These are phyloP conservation scores for Uloborus plumipes DNA, from an alignment of 2,888 invertebrate species.

Conservation along the genomic window DNA sequence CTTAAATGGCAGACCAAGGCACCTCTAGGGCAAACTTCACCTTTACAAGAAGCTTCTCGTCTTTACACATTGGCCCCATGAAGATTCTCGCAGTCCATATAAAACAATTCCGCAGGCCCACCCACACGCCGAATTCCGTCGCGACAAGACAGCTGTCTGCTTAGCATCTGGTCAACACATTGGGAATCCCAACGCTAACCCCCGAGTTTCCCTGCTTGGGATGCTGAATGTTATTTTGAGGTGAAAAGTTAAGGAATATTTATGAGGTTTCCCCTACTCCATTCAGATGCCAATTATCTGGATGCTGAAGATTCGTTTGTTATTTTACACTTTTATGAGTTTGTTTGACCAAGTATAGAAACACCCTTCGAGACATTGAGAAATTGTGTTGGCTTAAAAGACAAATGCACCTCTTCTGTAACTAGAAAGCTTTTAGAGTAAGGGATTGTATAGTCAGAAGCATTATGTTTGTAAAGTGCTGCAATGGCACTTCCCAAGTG, in stretches of 20 bases:
- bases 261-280: background rate
- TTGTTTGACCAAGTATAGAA: too few species aligned
- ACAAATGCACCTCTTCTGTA: background rate
- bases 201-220: slow-evolving; percentile 3
- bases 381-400: too few species aligned
- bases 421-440: slow-evolving; percentile 4
- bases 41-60: slow-evolving; percentile 39
- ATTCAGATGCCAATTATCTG: slow-evolving; percentile 14
- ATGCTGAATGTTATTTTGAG: slow-evolving; percentile 18
- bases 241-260: slow-evolving; percentile 19
- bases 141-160: slow-evolving; percentile 29
- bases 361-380: too few species aligned
- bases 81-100: slow-evolving; percentile 34
- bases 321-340: too few species aligned
- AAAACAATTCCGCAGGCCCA: slow-evolving; percentile 55
- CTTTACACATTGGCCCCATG: slow-evolving; percentile 51
- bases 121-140: slow-evolving; percentile 50
- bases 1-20: slow-evolving; percentile 23
- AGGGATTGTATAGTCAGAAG: background rate
- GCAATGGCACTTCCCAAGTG: too few species aligned
- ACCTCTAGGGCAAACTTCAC: slow-evolving; percentile 26
- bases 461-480: too few species aligned
- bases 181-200: slow-evolving; percentile 5
- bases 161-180: slow-evolving; percentile 49
- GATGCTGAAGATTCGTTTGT: too few species aligned